phyloP scores from a whole-genome alignment of 2,888 invertebrate genomes.

The Acleris cristana region DNA sequence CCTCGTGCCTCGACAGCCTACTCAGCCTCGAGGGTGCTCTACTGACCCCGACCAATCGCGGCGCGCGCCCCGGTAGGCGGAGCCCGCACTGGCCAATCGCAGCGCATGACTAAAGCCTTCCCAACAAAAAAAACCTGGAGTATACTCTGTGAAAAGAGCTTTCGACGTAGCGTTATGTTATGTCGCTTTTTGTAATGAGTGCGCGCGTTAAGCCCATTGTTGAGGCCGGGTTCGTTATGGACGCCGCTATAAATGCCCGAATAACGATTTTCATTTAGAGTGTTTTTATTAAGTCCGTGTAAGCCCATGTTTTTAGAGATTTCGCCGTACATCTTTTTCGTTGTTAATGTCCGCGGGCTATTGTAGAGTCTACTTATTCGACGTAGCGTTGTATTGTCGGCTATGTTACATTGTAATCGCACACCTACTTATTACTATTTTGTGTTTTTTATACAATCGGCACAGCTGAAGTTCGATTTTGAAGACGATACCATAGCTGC shows the following conservation, averaged over 20 bases:
- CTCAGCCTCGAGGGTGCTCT: constrained; percentile 82
- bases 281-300: constrained; percentile 80
- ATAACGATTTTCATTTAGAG: constrained; percentile 83
- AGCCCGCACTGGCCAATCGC: constrained; percentile 66
- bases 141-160: constrained; percentile 83
- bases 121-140: constrained; percentile 78
- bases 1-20: constrained; percentile 82
- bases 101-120: constrained; percentile 62
- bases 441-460: background rate
- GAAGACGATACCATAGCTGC: no score
- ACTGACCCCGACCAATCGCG: constrained; percentile 69
- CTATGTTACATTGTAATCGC: constrained; percentile 9
- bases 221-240: constrained; percentile 81
- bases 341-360: constrained; percentile 16
- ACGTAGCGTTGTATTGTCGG: background rate
- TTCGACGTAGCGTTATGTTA: constrained; percentile 82
- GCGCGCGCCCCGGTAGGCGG: constrained; percentile 68
- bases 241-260: constrained; percentile 78
- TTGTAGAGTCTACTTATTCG: constrained; percentile 20
- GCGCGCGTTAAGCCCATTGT: constrained; percentile 83
- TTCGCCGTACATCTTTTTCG: constrained; percentile 44
- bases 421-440: background rate
- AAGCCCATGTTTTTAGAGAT: constrained; percentile 70
- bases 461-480: no score
- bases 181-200: constrained; percentile 84